Evolutionary conservation across 2,113 vertebrate genomes (phyloP), one percentile per base, ranked within the genome.

Genomic region (Corythaixoides concolor): DNA sequence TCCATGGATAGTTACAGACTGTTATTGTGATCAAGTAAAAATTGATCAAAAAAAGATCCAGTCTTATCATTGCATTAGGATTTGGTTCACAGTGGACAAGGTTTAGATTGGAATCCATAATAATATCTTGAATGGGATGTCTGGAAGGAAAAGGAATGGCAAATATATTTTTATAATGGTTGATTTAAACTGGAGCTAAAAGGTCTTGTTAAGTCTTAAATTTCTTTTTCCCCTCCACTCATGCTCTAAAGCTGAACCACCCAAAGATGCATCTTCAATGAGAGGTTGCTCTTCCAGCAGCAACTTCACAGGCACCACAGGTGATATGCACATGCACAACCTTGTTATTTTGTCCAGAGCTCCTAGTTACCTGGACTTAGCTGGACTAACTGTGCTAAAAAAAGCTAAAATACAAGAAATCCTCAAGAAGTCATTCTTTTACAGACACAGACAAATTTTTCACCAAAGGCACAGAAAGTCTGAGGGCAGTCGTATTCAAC

Each of bases 401-500:
- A 56, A 26, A 47, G 0, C 4, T 68, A 12, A 60, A n/a, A 19
- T 5, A 19, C 15, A 66, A 45, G 3, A 64, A 66, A 49, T 10
- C 5, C 33, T n/a, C 2, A 2, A 28, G 9, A 56, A 56, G 21
- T 20, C 18, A 18, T 58, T 58, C 22, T 53, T 30, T 16, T 0
- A 47, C 4, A 20, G 26, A 37, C 9, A 70, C 4, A 50, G 20
- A 39, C 3, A 45, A 7, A 1, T 35, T 88, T 58, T 69, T 32
- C 18, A 45, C 19, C 32, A 33, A 66, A 58, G 12, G 4, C 37
- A 70, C 15, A 21, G 27, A 10, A 79, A 23, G 22, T 50, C 45
- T 26, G 22, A 41, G 27, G 6, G 7, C 19, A 85, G 37, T 0
- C 1, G 0, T 16, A 53, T 43, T 52, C 3, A 0, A 60, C 5